Percentiles rank a stretch among this genome's conserved stretches.
phyloP scores from a whole-genome alignment of 2,797 vertebrate genomes.

The Peromyscus aztecus region DNA sequence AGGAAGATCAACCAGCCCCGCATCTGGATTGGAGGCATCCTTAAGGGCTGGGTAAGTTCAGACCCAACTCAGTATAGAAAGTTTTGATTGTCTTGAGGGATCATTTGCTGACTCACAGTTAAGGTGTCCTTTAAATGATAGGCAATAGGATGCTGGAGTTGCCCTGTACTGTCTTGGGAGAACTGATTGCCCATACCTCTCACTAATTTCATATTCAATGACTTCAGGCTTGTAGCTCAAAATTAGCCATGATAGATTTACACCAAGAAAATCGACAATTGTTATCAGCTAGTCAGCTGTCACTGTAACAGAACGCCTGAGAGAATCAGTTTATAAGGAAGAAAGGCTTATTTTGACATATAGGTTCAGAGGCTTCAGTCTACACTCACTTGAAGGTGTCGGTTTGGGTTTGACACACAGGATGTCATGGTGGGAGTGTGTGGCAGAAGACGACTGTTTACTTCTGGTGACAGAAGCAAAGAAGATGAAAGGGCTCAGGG shows the following conservation, averaged over 20 bases:
- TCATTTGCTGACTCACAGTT: not conserved
- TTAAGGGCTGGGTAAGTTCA: not conserved
- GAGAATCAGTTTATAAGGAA: not conserved
- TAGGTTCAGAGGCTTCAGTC: not conserved
- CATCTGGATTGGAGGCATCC: constrained; percentile 77
- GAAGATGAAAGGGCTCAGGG: not conserved
- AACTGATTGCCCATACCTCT: not conserved
- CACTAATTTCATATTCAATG: not conserved
- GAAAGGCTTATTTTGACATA: not conserved
- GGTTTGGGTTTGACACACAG: not conserved
- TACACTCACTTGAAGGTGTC: not conserved
- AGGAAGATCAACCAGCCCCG: accelerated
- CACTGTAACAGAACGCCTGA: not conserved
- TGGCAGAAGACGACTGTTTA: not conserved
- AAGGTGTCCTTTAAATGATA: not conserved
- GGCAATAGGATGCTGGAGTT: not conserved
- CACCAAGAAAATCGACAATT: not conserved
- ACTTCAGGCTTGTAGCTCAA: not conserved
- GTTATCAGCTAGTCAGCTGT: not conserved
- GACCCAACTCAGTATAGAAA: not conserved
- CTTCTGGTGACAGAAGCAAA: not conserved
- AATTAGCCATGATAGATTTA: not conserved
- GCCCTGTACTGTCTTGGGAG: not conserved
- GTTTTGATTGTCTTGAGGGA: not conserved
- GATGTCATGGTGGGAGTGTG: not conserved